phyloP scores from a whole-genome alignment of 2,113 vertebrate species.

The Suricata suricatta region DNA sequence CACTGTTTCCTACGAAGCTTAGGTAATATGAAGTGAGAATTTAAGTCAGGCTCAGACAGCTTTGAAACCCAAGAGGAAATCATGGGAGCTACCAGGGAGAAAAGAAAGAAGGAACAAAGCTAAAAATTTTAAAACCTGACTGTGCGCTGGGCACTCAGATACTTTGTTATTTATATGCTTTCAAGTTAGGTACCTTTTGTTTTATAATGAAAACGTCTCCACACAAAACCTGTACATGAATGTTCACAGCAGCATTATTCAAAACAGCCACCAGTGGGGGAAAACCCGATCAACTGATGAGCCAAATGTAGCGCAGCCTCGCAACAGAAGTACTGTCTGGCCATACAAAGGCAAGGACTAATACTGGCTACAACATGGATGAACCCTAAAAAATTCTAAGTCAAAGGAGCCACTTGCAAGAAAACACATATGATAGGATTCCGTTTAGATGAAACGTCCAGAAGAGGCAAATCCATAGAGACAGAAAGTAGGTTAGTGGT shows the following conservation, averaged over 20 bases:
- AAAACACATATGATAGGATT: neutral
- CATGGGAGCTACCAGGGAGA: neutral
- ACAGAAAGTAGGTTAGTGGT: neutral
- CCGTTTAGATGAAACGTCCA: neutral
- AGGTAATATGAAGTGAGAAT: conserved; percentile 4
- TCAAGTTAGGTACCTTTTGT: neutral
- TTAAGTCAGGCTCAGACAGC: conserved; percentile 2
- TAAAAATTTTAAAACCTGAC: neutral
- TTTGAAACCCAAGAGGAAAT: neutral
- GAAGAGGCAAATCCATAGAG: neutral
- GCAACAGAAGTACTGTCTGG: neutral
- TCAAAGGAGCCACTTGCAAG: neutral
- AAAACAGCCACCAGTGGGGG: neutral
- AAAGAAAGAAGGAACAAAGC: neutral
- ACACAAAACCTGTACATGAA: neutral
- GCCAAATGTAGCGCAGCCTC: neutral
- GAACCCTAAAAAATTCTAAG: neutral
- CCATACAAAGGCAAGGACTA: neutral
- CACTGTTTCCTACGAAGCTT: neutral
- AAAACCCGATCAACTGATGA: neutral
- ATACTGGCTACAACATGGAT: neutral
- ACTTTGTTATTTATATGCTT: neutral
- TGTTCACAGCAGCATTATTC: neutral
- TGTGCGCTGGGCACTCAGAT: neutral
- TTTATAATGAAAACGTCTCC: neutral